A percentile compares a stretch with the other conserved stretches of the same genome.
Conservation (phyloP, 2,797 vertebrate species). For the Propithecus deckenii region DNA sequence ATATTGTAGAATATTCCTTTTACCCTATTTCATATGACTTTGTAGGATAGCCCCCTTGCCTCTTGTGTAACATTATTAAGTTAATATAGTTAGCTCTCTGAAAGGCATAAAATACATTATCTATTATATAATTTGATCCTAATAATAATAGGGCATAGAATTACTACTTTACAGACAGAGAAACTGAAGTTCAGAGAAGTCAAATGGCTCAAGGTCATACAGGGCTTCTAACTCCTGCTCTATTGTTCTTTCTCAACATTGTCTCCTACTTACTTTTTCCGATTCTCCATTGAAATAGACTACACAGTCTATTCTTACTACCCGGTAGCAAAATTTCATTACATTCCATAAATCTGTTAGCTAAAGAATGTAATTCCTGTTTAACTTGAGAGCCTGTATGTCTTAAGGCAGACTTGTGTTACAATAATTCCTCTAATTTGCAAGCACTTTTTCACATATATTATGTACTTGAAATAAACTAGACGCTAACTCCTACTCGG, state of each 20-base stretch:
- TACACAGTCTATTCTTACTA: constrained; percentile 68
- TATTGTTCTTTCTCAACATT: constrained; percentile 46
- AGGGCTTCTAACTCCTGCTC: constrained; percentile 3
- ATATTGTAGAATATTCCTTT: constrained; percentile 9
- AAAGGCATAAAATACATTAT: constrained; percentile 42
- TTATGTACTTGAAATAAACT: constrained; percentile 80
- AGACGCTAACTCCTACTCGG: constrained; percentile 74
- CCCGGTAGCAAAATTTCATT: constrained; percentile 78
- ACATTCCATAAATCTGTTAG: constrained; percentile 80
- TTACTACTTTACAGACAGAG: constrained; percentile 45
- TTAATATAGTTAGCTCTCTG: constrained; percentile 6
- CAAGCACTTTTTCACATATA: constrained; percentile 78
- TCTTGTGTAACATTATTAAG: constrained; percentile 44
- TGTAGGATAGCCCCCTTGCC: neutral
- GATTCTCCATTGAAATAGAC: constrained; percentile 66
- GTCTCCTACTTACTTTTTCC: constrained; percentile 52
- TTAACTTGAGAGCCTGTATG: constrained; percentile 77
- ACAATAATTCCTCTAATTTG: constrained; percentile 80
- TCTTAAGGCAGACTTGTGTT: constrained; percentile 78
- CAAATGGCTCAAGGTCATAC: constrained; percentile 27
- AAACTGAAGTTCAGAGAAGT: constrained; percentile 48
- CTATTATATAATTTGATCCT: constrained; percentile 51
- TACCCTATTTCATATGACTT: neutral
- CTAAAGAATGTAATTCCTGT: constrained; percentile 79
- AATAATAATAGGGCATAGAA: constrained; percentile 29